Evolutionary conservation across 2,113 vertebrate species (phyloP), one percentile per base, ranked within the genome.

Genomic region (Petromus typicus): DNA sequence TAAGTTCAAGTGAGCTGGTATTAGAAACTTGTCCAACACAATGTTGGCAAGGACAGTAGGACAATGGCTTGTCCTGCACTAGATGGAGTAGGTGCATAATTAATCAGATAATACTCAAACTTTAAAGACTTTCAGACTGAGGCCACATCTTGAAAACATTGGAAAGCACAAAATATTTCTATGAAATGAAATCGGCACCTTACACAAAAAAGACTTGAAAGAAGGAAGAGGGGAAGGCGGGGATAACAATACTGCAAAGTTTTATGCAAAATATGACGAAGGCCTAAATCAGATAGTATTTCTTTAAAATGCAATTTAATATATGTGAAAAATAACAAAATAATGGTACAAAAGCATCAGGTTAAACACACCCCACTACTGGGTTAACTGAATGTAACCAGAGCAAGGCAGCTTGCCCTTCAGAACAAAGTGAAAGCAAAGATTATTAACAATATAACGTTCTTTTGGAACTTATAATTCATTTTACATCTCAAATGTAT

Each of bases 401-500:
- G 43, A 75, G 34, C 61, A 73, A 88, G 88, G 6, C 40, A 48
- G 32, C n/a, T 18, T 25, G 57, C 40, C 56, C n/a, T 92, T 89
- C 17, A 71, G 67, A 18, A 56, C 5, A 12, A 32, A 17, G 23
- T 54, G 34, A 80, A 40, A 27, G 79, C 16, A 32, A 51, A 66
- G 48, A 54, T 75, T 27, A 90, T 66, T 87, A 22, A 63, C 79
- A 64, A 51, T 5, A 78, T 45, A 54, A 61, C 18, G 23, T 45
- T 45, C 30, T 87, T 90, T 34, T 84, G 3, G 66, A 91, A 88
- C 85, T 76, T 94, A 75, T 25, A 90, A 79, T 83, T 67, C 40
- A 69, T 63, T 90, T 91, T 91, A 84, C 45, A 79, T 87, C 67
- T 71, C 73, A 80, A 64, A 34, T 67, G 56, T 23, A 79, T 40